Conservation (phyloP, 2,888 invertebrate species). For the Alentia gelatinosa region DNA sequence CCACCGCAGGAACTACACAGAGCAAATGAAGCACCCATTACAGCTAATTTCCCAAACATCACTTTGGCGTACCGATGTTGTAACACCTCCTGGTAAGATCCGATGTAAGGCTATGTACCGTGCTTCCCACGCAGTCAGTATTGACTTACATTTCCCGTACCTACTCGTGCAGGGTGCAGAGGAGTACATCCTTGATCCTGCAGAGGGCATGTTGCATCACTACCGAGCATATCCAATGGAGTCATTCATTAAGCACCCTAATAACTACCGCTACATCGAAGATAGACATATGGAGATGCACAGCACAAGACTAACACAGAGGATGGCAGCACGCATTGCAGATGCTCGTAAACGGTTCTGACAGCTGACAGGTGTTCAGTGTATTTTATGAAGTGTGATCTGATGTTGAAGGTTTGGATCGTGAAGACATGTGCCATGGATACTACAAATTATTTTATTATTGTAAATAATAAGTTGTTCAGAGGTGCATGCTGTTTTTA, state of each 20-base stretch:
- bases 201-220: slow-evolving; percentile 61
- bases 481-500: too few species aligned
- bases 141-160: slow-evolving; percentile 63
- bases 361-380: too few species aligned
- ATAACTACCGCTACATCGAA: slow-evolving; percentile 56
- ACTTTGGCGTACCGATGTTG: slow-evolving; percentile 60
- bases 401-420: too few species aligned
- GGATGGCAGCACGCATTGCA: neutral
- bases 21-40: neutral
- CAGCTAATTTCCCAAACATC: slow-evolving; percentile 60
- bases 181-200: slow-evolving; percentile 60
- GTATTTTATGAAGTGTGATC: too few species aligned
- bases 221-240: slow-evolving; percentile 61
- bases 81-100: slow-evolving; percentile 61
- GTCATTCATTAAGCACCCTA: slow-evolving; percentile 47
- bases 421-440: too few species aligned
- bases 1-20: slow-evolving; percentile 57
- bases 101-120: slow-evolving; percentile 64
- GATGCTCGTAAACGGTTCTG: neutral
- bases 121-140: slow-evolving; percentile 49
- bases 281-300: slow-evolving; percentile 59
- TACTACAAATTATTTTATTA: too few species aligned
- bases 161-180: slow-evolving; percentile 43
- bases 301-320: neutral
- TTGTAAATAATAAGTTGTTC: too few species aligned